phyloP scores from a whole-genome alignment of 2,113 vertebrate genomes.

The Embiotoca jacksoni region DNA sequence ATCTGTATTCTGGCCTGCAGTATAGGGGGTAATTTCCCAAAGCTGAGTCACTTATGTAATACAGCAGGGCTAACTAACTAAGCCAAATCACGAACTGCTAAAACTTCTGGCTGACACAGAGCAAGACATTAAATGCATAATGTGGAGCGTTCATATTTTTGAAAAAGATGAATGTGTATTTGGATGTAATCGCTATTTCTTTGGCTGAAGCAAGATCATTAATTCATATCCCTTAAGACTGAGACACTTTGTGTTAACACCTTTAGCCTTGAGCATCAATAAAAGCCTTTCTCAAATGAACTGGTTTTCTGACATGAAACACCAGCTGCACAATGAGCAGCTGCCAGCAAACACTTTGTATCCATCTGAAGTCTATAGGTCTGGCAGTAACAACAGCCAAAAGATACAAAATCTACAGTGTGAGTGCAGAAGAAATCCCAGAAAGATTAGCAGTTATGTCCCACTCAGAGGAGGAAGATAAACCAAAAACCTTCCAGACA shows the following conservation, averaged over 20 bases:
- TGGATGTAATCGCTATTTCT: background rate
- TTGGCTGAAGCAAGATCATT: background rate
- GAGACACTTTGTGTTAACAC: background rate
- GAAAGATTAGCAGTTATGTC: constrained; percentile 2
- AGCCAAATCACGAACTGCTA: background rate
- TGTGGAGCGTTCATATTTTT: background rate
- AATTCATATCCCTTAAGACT: background rate
- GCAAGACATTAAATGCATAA: background rate
- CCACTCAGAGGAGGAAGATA: constrained; percentile 1
- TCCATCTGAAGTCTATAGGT: constrained; percentile 3
- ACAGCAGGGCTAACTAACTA: background rate
- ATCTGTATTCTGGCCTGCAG: background rate
- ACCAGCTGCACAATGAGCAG: constrained; percentile 9
- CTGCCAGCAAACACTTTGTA: background rate
- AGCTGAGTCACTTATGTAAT: background rate
- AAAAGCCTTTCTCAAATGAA: background rate
- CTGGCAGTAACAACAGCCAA: constrained; percentile 14
- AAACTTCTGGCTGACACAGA: background rate
- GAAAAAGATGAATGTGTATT: background rate
- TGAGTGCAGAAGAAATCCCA: background rate
- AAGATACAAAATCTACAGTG: constrained; percentile 2
- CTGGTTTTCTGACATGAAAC: background rate
- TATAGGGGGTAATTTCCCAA: background rate
- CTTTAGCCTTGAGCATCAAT: background rate
- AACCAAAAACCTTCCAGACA: background rate